Evolutionary conservation across 2,797 vertebrate genomes (phyloP).

Genomic region (Otus scops): DNA sequence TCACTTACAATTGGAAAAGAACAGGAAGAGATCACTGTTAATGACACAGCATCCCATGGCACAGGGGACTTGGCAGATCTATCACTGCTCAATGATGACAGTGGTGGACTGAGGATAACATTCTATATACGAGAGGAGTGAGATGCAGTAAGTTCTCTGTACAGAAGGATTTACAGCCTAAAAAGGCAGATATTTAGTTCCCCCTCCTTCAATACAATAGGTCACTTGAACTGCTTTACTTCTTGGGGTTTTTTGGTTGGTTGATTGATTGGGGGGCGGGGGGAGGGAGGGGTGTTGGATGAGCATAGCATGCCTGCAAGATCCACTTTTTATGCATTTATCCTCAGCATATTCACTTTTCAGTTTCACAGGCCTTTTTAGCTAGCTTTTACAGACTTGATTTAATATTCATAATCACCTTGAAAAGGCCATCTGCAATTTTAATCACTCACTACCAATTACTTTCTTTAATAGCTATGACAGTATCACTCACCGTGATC

Average conservation of each 20-base stretch:
- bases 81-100: not conserved
- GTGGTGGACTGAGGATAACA: accelerated
- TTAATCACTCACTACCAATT: conserved; percentile 72
- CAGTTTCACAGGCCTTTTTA: not conserved
- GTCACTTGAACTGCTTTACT: not conserved
- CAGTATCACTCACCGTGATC: conserved; percentile 50
- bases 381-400: conserved; percentile 48
- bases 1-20: not conserved
- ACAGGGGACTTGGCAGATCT: not conserved
- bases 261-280: not conserved
- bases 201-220: not conserved
- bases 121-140: accelerated
- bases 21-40: not conserved
- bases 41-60: not conserved
- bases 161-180: not conserved
- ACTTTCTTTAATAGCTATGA: conserved; percentile 58
- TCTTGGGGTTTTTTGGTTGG: not conserved
- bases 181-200: not conserved
- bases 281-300: not conserved
- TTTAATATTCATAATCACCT: conserved; percentile 69
- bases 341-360: not conserved
- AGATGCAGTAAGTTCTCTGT: not conserved
- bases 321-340: not conserved
- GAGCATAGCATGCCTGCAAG: not conserved
- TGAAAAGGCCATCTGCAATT: conserved; percentile 70